These are phyloP conservation scores for Microplitis deprimator DNA, from an alignment of 2,888 invertebrate species.

Conservation along the genomic window DNA sequence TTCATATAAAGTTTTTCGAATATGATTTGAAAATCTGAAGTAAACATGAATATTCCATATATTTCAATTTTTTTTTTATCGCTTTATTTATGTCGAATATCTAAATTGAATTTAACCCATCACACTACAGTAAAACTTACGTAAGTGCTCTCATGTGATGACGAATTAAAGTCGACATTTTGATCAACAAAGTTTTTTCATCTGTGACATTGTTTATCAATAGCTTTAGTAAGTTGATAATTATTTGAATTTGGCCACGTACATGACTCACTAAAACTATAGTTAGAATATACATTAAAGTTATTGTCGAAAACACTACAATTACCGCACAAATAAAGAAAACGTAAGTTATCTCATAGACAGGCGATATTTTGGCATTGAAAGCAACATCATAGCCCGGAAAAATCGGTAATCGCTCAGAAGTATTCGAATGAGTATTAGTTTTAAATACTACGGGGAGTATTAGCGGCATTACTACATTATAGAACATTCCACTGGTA, in stretches of 20 bases:
- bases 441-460: no score
- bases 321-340: conserved; percentile 44
- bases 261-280: conserved; percentile 52
- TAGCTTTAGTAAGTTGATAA: conserved; percentile 39
- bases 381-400: conserved; percentile 51
- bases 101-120: no score
- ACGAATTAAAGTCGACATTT: no score
- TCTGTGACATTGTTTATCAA: conserved; percentile 26
- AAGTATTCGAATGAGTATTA: no score
- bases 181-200: no score
- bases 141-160: background rate
- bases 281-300: conserved; percentile 48
- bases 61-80: no score
- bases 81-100: no score
- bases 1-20: no score
- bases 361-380: conserved; percentile 48
- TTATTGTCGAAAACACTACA: conserved; percentile 45
- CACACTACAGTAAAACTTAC: no score
- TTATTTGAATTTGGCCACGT: conserved; percentile 52
- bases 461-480: conserved; percentile 36
- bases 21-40: background rate
- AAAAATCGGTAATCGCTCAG: conserved; percentile 31
- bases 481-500: conserved; percentile 37
- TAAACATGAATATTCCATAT: no score
- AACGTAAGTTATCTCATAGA: conserved; percentile 51